Percentiles rank a stretch among this genome's conserved stretches.
These are phyloP conservation scores for Sebastes kiyomatsui DNA, from an alignment of 2,797 vertebrate species.

Conservation along the genomic window DNA sequence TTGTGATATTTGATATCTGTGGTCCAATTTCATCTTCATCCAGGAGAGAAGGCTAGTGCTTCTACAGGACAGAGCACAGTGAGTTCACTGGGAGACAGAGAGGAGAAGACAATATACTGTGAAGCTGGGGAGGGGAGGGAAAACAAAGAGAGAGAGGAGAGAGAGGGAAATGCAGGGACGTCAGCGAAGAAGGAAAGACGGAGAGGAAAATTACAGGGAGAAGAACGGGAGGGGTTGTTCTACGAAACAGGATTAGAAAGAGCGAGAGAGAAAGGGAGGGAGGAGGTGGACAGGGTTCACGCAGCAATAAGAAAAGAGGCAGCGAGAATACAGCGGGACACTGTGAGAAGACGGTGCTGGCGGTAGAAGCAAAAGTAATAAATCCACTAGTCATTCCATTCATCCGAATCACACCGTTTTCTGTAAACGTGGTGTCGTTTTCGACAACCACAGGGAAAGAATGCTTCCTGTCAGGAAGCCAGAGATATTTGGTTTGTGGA, in stretches of 20 bases:
- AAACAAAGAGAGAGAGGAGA: neutral
- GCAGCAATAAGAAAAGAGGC: constrained; percentile 55
- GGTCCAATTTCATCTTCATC: constrained; percentile 51
- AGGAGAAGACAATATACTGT: constrained; percentile 28
- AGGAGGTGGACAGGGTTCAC: neutral
- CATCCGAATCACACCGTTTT: constrained; percentile 29
- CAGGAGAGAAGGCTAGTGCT: constrained; percentile 58
- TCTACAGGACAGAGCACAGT: constrained; percentile 56
- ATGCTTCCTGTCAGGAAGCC: constrained; percentile 75
- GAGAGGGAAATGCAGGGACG: neutral
- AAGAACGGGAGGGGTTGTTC: neutral
- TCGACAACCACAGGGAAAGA: constrained; percentile 64
- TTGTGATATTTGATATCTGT: constrained; percentile 55
- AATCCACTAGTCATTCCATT: constrained; percentile 31
- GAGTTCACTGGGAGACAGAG: neutral
- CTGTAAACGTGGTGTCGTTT: constrained; percentile 72
- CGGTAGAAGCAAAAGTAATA: constrained; percentile 62
- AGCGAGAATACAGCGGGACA: neutral
- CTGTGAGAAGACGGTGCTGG: constrained; percentile 48
- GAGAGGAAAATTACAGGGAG: neutral
- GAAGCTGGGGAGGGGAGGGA: constrained; percentile 2
- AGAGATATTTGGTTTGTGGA: constrained; percentile 69
- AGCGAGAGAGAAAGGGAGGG: neutral
- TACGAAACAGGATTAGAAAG: neutral
- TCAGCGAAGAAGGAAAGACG: neutral